A percentile compares a stretch with the other conserved stretches of the same genome.
phyloP scores from a whole-genome alignment of 2,113 vertebrate species.

The Periophthalmus modestus region DNA sequence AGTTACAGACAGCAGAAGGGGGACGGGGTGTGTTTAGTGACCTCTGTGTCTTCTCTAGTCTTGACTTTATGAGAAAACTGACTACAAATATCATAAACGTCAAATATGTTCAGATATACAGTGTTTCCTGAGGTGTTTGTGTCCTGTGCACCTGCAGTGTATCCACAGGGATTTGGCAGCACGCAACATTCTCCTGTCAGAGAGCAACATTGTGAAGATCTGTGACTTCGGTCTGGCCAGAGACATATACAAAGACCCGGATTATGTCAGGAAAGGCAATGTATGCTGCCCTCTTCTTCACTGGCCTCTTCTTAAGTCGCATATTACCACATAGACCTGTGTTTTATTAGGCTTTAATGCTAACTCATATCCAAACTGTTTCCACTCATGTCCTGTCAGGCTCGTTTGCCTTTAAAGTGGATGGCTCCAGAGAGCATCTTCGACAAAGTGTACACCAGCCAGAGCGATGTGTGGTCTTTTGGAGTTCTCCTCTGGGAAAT shows the following conservation, averaged over 20 bases:
- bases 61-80: background rate
- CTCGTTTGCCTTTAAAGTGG: conserved; percentile 96
- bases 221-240: conserved; percentile 97
- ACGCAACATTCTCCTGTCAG: conserved; percentile 96
- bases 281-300: conserved; percentile 74
- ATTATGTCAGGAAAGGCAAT: conserved; percentile 98
- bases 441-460: conserved; percentile 96
- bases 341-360: background rate
- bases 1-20: background rate
- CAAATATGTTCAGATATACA: conserved; percentile 5
- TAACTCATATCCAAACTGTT: background rate
- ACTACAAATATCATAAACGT: background rate
- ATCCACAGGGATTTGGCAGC: conserved; percentile 97
- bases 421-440: conserved; percentile 99
- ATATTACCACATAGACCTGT: background rate
- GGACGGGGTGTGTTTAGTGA: background rate
- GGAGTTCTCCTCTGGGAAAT: conserved; percentile 99
- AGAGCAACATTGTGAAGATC: conserved; percentile 97
- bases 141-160: conserved; percentile 76
- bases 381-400: conserved; percentile 70
- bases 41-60: background rate
- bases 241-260: conserved; percentile 99
- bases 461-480: conserved; percentile 98
- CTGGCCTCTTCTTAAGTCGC: background rate
- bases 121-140: conserved; percentile 29